Evolutionary conservation across 2,797 vertebrate genomes (phyloP).

Genomic region (Epinephelus malabaricus): DNA sequence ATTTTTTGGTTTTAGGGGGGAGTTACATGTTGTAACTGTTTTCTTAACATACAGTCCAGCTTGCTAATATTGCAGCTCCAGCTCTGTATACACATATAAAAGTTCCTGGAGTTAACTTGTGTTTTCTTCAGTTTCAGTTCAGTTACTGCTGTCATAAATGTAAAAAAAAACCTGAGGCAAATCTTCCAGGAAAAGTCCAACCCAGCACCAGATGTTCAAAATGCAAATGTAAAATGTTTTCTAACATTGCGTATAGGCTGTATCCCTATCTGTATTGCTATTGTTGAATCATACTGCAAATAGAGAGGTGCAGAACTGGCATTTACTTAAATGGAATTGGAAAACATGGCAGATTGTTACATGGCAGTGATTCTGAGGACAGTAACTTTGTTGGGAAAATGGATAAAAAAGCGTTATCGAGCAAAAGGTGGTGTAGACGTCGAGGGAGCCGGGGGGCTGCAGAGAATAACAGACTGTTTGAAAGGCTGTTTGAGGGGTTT

Average conservation of each 20-base stretch:
- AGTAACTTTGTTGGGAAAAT: constrained; percentile 40
- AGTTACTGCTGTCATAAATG: not conserved
- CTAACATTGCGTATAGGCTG: constrained; percentile 8
- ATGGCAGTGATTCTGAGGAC: constrained; percentile 33
- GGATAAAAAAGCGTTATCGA: constrained; percentile 55
- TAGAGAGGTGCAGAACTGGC: constrained; percentile 7
- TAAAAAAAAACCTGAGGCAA: not conserved
- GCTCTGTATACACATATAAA: not conserved
- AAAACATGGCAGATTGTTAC: constrained; percentile 29
- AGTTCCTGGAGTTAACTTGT: not conserved
- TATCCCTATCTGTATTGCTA: constrained; percentile 7
- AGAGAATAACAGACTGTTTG: constrained; percentile 53
- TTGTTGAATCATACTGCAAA: constrained; percentile 22
- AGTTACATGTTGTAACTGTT: not conserved
- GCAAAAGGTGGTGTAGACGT: constrained; percentile 52
- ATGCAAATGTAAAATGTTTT: constrained; percentile 14
- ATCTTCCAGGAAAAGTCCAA: constrained; percentile 12
- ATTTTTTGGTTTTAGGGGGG: not conserved
- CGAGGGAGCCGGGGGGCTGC: constrained; percentile 35
- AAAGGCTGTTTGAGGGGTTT: constrained; percentile 57
- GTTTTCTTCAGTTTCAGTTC: not conserved
- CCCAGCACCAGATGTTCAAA: constrained; percentile 24
- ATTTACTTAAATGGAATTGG: constrained; percentile 30
- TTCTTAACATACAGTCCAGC: not conserved
- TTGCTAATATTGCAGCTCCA: not conserved